Evolutionary conservation across 1,140 invertebrate species (phyloP), one percentile per base, ranked within the genome.

Genomic region (Ceratina australensis): DNA sequence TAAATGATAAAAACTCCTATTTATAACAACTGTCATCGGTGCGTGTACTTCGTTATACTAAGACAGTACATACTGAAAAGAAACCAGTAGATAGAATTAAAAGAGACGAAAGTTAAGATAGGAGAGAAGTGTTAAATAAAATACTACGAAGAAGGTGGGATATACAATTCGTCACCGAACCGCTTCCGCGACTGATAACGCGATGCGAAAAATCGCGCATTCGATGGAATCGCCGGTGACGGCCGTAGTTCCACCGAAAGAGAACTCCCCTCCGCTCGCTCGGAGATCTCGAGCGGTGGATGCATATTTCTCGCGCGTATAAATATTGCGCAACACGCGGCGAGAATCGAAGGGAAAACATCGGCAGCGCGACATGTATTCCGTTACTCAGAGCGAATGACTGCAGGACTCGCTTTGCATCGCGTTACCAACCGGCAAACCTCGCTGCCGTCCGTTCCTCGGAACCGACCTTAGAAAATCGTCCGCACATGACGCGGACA

Each of bases 301-400:
- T 26, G 42, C 50, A 56, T 64, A 54, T n/a, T 26, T 69, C 52
- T 50, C 67, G 54, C 60, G 77, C 66, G 77, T 67, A 71, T 66
- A 78, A 81, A 81, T 72, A 80, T 85, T 74, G 74, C 79, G 79
- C 82, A 80, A 84, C 74, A 69, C 50, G 61, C 59, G 16, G 50
- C 49, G 78, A 71, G 78, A 80, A 85, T 85, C 83, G 75, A 72
- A 64, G 79, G 75, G 79, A 84, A 84, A 85, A 81, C 72, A 84
- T 84, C 68, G 74, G 7, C 66, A 18, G 20, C n/a, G 1, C 42
- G 78, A 80, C 72, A 79, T 78, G 83, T 78, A 81, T 84, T 85
- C 83, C 83, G 83, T 85, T 85, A 85, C 76, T 81, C 79, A 78
- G 60, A 66, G 75, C 81, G 82, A 83, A 83, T 77, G 81, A 76